Conservation (phyloP, 2,888 invertebrate genomes). For the Agrotis segetum region DNA sequence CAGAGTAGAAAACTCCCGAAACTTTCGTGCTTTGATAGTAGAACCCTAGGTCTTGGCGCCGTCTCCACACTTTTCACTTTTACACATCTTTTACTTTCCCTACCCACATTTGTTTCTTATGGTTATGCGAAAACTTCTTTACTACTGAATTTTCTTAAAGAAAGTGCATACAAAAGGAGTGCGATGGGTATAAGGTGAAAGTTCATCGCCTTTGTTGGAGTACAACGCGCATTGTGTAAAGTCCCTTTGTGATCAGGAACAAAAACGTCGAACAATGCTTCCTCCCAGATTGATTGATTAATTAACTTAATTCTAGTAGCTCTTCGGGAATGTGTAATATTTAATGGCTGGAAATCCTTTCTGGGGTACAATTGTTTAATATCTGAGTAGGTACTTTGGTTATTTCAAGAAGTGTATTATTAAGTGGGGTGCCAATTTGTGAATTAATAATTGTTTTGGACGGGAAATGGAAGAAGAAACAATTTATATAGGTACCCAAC, state of each 20-base stretch:
- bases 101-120: slow-evolving; percentile 45
- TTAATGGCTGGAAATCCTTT: slow-evolving; percentile 61
- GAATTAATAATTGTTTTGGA: slow-evolving; percentile 33
- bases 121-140: slow-evolving; percentile 56
- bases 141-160: slow-evolving; percentile 41
- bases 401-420: slow-evolving; percentile 21
- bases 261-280: slow-evolving; percentile 81
- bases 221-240: slow-evolving; percentile 72
- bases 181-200: slow-evolving; percentile 73
- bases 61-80: slow-evolving; percentile 36
- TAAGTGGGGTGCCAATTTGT: slow-evolving; percentile 26
- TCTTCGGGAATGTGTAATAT: slow-evolving; percentile 65
- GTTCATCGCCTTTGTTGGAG: slow-evolving; percentile 75
- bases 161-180: slow-evolving; percentile 72
- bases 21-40: no score
- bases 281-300: slow-evolving; percentile 83
- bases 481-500: background rate
- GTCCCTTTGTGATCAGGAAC: slow-evolving; percentile 80
- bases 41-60: slow-evolving; percentile 17
- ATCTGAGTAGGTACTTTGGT: slow-evolving; percentile 29
- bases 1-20: no score
- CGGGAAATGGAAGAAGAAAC: background rate
- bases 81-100: slow-evolving; percentile 40
- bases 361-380: slow-evolving; percentile 48
- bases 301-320: slow-evolving; percentile 75